Evolutionary conservation across 2,888 invertebrate genomes (phyloP), one percentile per base, ranked within the genome.

Genomic region (Cyaniris semiargus): DNA sequence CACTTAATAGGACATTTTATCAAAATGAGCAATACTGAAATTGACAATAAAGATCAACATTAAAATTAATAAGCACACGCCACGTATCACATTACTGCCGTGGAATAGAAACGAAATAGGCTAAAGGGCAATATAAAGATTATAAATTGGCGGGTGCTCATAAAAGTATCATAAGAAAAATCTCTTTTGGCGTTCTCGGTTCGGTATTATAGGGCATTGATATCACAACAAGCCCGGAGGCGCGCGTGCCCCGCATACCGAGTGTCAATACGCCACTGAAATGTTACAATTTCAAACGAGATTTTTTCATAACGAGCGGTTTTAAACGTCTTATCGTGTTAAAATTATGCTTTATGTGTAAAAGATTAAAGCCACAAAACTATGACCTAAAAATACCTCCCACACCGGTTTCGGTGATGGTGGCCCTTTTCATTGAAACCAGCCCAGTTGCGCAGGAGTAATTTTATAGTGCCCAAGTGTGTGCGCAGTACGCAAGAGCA

Each of bases 151-250:
- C 38, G 71, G 71, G 21, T 71, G 71, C 71, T 72, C 31, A 83
- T 80, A 74, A 79, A 78, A 78, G 77, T 77, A 86, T 86, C 87
- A 88, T 87, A 87, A 85, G 86, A 71, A 85, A 89, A 90, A 90
- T 89, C 90, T 89, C 88, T 87, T 86, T 82, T 84, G 82, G 84
- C 84, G 15, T 84, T 86, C 85, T 85, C 83, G 86, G 91, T 89
- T 92, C 92, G 91, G 92, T 87, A 90, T 92, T 91, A 91, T 89
- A 87, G 85, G 85, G 83, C 85, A 86, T 86, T 87, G 90, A 90
- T 93, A 93, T 92, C 92, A 91, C 91, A 91, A 92, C 93, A 93
- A 91, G 90, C 91, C 90, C 88, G 89, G 87, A 88, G 91, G 89
- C 90, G 85, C 80, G 91, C 93, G 93, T 93, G 93, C 91, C 88